These are phyloP conservation scores for Hydriomena furcata DNA, from an alignment of 2,888 invertebrate species.

Conservation along the genomic window DNA sequence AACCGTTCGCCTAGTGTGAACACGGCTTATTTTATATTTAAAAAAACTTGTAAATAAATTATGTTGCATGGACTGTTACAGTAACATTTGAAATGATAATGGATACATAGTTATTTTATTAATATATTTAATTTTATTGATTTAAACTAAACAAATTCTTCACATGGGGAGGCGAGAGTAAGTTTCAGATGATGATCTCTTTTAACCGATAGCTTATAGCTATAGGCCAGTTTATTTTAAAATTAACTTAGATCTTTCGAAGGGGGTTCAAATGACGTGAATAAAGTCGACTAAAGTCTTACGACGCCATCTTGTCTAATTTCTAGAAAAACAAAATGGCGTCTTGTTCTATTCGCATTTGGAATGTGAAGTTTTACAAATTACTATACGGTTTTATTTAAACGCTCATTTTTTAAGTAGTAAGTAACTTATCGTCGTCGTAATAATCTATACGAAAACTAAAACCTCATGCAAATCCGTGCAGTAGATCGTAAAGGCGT, in stretches of 20 bases:
- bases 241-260: constrained; percentile 22
- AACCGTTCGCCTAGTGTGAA: not conserved
- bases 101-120: constrained; percentile 34
- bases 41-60: constrained; percentile 8
- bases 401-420: not conserved
- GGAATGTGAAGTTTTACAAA: constrained; percentile 1
- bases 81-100: constrained; percentile 30
- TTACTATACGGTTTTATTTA: constrained; percentile 7
- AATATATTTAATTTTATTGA: constrained; percentile 27
- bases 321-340: constrained; percentile 3
- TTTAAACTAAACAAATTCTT: constrained; percentile 35
- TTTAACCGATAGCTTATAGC: constrained; percentile 49
- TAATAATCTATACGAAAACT: no score
- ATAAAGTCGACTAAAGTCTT: not conserved
- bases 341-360: not conserved
- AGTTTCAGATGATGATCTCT: constrained; percentile 50
- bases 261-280: constrained; percentile 9
- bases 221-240: constrained; percentile 30
- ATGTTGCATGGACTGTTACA: constrained; percentile 15
- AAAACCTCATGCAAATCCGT: no score
- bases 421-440: no score
- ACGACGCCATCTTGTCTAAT: constrained; percentile 10
- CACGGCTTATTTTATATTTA: not conserved
- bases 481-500: no score
- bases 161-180: constrained; percentile 41